Conservation (phyloP, 2,797 vertebrate species). For the Mionectes olivaceus region DNA sequence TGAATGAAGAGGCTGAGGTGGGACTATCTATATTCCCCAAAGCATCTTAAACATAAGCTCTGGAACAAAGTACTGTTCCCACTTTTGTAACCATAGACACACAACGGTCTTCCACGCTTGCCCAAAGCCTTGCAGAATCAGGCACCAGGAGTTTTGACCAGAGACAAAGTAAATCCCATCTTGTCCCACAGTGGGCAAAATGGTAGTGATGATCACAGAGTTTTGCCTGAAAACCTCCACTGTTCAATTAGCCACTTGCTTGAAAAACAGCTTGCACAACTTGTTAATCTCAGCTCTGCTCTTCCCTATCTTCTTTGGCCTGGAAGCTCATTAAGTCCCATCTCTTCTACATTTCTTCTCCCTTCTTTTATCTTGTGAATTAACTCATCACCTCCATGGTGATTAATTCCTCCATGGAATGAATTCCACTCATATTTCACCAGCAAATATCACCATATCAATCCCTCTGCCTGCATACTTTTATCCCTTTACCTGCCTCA, state of each 20-base stretch:
- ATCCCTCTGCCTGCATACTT: not conserved
- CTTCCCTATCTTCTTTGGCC: not conserved
- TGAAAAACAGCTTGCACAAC: not conserved
- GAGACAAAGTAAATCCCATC: not conserved
- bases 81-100: not conserved
- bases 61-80: not conserved
- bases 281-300: not conserved
- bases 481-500: not conserved
- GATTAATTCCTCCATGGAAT: not conserved
- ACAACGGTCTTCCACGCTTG: accelerated
- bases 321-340: not conserved
- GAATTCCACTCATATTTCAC: not conserved
- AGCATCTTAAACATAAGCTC: not conserved
- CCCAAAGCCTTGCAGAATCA: not conserved
- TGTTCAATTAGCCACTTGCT: not conserved
- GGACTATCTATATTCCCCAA: not conserved
- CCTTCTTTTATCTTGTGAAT: not conserved
- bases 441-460: not conserved
- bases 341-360: not conserved
- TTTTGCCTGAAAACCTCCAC: not conserved
- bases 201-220: not conserved
- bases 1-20: not conserved
- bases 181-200: not conserved
- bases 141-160: not conserved
- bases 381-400: not conserved